Percentiles rank a stretch among this genome's conserved stretches.
Conservation (phyloP, 2,797 vertebrate genomes). For the Artibeus lituratus region DNA sequence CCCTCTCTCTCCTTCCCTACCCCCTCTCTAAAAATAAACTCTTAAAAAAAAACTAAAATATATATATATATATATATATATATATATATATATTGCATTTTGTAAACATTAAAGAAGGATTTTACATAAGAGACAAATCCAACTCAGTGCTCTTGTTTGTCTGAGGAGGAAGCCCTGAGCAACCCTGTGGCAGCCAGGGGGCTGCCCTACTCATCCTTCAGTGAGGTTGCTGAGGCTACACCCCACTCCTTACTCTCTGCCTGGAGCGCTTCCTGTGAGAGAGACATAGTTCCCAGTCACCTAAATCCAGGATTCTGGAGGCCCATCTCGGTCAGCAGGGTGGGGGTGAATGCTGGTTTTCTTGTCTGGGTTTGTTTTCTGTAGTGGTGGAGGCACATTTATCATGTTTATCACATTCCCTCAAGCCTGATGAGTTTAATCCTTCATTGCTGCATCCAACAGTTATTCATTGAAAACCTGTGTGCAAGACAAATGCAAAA, state of each 20-base stretch:
- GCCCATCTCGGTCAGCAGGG: not conserved
- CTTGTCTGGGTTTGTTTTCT: not conserved
- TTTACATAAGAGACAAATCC: not conserved
- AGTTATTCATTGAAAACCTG: not conserved
- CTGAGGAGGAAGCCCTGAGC: not conserved
- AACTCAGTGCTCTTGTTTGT: not conserved
- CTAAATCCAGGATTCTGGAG: not conserved
- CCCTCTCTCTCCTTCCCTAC: too few relatives aligned
- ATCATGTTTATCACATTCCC: not conserved
- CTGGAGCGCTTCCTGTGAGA: not conserved
- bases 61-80: too few relatives aligned
- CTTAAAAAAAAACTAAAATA: too few relatives aligned
- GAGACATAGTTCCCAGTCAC: not conserved
- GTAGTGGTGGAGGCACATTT: not conserved
- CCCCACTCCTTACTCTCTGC: not conserved
- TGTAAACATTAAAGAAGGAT: not conserved
- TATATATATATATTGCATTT: not conserved
- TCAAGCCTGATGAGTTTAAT: not conserved
- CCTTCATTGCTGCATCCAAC: not conserved
- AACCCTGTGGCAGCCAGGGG: not conserved
- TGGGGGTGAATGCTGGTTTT: not conserved
- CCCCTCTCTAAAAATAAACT: too few relatives aligned
- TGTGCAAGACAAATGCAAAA: not conserved
- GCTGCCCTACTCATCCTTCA: accelerated
- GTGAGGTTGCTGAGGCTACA: not conserved